Evolutionary conservation across 2,113 vertebrate genomes (phyloP), one percentile per base, ranked within the genome.

Genomic region (Hippocampus barbouri): DNA sequence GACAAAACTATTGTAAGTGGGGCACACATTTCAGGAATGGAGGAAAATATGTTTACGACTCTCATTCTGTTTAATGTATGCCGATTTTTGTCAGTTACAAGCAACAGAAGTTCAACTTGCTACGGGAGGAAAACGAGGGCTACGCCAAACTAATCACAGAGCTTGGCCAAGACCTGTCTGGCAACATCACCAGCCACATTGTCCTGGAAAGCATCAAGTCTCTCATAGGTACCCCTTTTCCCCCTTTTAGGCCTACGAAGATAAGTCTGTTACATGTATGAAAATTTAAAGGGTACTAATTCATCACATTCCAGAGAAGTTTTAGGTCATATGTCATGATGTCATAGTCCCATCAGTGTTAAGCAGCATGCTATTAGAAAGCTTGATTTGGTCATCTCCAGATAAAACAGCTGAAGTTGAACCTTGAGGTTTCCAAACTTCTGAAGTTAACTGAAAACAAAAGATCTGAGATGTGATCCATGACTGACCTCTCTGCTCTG

Each of bases 121-220:
- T 99, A 85, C 90, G 97, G 88, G 97, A 99, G 84, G 97, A 99
- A 85, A 99, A 98, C 34, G 97, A 99, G 92, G 97, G 97, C 78
- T 99, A 98, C 78, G 97, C 93, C 79, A 99, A 99, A 81, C 92
- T 99, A 71, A 97, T 99, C 90, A 94, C 96, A 16, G 97, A 99
- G 90, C 92, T 99, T 68, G 96, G 97, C 4, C 97, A 99, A 89
- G 97, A 98, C 88, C 93, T 99, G 71, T 96, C 95, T 20, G 94
- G 95, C 87, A 97, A 88, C 91, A 91, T 96, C 91, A 97, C 95
- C 85, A 98, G 96, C 92, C 95, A 94, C 81, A 85, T 98, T 71
- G 95, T 97, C 71, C 93, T 98, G 87, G 97, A 99, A 93, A 98
- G 94, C 91, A 98, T 99, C 79, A 98, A 99, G 85, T 99, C 97